Conservation (phyloP, 2,113 vertebrate species). For the Cyprinodon tularosa region DNA sequence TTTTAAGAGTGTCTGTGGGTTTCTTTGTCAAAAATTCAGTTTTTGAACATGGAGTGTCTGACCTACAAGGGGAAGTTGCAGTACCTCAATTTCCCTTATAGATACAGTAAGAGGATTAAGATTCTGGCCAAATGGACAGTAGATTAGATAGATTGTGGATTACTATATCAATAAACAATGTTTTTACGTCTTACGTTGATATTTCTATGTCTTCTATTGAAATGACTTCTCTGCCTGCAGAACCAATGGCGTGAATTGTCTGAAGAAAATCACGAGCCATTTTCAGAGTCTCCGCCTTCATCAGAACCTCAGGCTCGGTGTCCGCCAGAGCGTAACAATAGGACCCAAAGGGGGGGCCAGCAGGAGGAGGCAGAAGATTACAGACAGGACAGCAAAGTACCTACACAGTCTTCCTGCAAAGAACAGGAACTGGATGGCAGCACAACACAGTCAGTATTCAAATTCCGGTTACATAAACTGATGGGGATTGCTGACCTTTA, state of each 20-base stretch:
- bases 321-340: slow-evolving; percentile 82
- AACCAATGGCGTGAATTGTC: slow-evolving; percentile 88
- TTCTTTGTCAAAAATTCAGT: too few relatives aligned
- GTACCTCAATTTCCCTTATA: too few relatives aligned
- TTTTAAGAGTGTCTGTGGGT: too few relatives aligned
- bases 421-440: slow-evolving; percentile 81
- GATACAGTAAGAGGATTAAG: too few relatives aligned
- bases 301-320: slow-evolving; percentile 66
- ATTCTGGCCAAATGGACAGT: too few relatives aligned
- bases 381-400: slow-evolving; percentile 68
- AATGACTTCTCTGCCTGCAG: slow-evolving; percentile 60
- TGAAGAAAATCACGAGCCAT: slow-evolving; percentile 86
- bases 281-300: slow-evolving; percentile 76
- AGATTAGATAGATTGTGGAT: too few relatives aligned
- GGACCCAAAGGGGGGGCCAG: slow-evolving; percentile 69
- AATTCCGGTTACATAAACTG: background rate
- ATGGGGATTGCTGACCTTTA: background rate
- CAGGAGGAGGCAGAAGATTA: slow-evolving; percentile 76
- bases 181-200: background rate
- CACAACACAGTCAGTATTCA: slow-evolving; percentile 81
- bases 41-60: too few relatives aligned
- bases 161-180: background rate
- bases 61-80: too few relatives aligned
- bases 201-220: background rate
- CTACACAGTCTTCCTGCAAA: slow-evolving; percentile 75